Evolutionary conservation across 2,888 invertebrate species (phyloP).

Genomic region (Ischnus inquisitorius): DNA sequence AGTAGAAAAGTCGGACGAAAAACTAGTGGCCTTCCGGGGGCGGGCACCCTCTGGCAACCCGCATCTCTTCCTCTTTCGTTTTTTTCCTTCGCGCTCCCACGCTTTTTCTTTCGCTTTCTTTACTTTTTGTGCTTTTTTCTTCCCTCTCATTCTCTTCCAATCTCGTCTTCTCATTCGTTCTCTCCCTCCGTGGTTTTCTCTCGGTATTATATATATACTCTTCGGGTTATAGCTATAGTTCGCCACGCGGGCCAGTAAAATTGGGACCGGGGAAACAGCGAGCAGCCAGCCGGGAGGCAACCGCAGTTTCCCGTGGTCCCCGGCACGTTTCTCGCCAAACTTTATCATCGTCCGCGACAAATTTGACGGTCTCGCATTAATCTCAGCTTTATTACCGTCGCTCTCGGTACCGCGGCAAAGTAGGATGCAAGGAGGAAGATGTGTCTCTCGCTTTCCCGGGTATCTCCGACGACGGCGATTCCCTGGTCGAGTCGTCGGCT

Average conservation of each 20-base stretch:
- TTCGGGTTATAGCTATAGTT: not conserved
- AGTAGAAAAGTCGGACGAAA: slow-evolving; percentile 72
- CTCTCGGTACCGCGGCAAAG: slow-evolving; percentile 24
- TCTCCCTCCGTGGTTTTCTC: slow-evolving; percentile 1
- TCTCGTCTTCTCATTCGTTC: slow-evolving; percentile 24
- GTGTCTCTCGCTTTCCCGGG: slow-evolving; percentile 17
- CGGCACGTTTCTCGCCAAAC: slow-evolving; percentile 67
- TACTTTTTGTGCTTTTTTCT: slow-evolving; percentile 35
- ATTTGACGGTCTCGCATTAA: slow-evolving; percentile 78
- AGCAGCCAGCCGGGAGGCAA: slow-evolving; percentile 32
- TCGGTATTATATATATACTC: not conserved
- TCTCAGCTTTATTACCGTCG: slow-evolving; percentile 75
- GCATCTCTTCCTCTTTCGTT: slow-evolving; percentile 20
- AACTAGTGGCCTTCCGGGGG: slow-evolving; percentile 54
- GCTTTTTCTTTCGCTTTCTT: not conserved
- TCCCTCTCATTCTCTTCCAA: slow-evolving; percentile 23
- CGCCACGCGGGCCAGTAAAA: slow-evolving; percentile 28
- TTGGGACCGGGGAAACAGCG: slow-evolving; percentile 23
- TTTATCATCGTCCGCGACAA: slow-evolving; percentile 76
- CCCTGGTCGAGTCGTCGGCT: slow-evolving; percentile 15
- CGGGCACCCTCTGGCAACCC: slow-evolving; percentile 50
- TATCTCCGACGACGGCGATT: slow-evolving; percentile 27
- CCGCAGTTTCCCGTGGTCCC: slow-evolving; percentile 32
- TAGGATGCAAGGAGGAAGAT: not conserved
- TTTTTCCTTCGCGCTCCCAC: slow-evolving; percentile 24